Evolutionary conservation across 1,140 invertebrate genomes (phyloP).

Genomic region (Lasioglossum baleicum): DNA sequence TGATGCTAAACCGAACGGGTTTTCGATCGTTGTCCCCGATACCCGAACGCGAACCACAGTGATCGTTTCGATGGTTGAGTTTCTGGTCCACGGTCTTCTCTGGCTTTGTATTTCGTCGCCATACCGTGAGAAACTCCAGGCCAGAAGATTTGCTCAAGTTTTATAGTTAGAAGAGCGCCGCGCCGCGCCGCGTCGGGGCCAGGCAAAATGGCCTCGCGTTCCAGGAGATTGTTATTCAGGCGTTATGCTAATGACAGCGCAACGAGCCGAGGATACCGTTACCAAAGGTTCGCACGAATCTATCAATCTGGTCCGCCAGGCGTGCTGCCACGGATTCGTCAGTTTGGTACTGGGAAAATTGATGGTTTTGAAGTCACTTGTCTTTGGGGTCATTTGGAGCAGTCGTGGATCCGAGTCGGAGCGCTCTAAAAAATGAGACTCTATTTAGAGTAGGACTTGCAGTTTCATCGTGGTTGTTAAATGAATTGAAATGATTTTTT

Average conservation of each 20-base stretch:
- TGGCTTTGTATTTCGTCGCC: neutral
- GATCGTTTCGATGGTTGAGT: neutral
- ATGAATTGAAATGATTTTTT: neutral
- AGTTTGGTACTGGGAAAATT: no score
- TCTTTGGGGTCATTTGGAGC: no score
- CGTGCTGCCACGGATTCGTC: neutral
- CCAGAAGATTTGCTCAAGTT: no score
- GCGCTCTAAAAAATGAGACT: no score
- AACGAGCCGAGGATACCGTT: slow-evolving; percentile 52
- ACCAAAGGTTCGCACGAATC: slow-evolving; percentile 35
- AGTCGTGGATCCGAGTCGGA: no score
- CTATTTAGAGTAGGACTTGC: no score
- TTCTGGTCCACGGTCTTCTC: neutral
- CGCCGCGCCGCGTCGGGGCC: neutral
- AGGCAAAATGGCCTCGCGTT: slow-evolving; percentile 27
- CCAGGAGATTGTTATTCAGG: slow-evolving; percentile 61
- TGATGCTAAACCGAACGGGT: neutral
- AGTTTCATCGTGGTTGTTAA: no score
- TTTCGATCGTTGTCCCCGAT: neutral
- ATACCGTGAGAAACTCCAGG: neutral
- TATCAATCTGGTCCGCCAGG: slow-evolving; percentile 7
- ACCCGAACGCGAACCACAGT: neutral
- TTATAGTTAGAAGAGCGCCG: neutral
- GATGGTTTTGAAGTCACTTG: no score
- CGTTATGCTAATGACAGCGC: slow-evolving; percentile 57